Conservation (phyloP, 2,797 vertebrate species). For the Liasis olivaceus region DNA sequence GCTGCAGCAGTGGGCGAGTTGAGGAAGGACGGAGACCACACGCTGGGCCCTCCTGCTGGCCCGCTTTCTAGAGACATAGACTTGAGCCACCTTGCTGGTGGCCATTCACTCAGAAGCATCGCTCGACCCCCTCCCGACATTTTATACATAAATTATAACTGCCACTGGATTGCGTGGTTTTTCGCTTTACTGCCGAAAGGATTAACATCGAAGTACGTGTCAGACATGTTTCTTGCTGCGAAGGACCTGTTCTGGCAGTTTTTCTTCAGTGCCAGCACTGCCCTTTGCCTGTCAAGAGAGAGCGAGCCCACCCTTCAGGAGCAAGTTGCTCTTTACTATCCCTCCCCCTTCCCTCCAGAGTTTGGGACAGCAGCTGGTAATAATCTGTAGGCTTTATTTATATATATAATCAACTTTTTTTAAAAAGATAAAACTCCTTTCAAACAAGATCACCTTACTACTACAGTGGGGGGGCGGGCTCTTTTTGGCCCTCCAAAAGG, state of each 20-base stretch:
- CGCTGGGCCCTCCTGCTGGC: rapidly evolving
- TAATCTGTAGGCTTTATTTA: slow-evolving; percentile 36
- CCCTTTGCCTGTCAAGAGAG: background rate
- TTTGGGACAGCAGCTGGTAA: background rate
- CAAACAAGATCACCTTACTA: background rate
- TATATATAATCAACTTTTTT: slow-evolving; percentile 32
- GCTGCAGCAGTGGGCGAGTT: slow-evolving; percentile 76
- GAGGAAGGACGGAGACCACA: background rate
- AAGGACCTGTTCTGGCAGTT: too few species aligned
- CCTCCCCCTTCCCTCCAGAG: background rate
- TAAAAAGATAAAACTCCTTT: slow-evolving; percentile 19
- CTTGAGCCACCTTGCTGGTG: background rate
- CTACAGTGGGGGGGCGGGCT: background rate
- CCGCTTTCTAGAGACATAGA: background rate
- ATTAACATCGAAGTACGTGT: rapidly evolving
- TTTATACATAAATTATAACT: background rate
- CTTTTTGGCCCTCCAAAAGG: background rate
- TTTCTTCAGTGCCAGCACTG: background rate
- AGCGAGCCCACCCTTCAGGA: background rate
- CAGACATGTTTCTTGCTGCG: too few species aligned
- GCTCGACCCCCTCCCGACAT: rapidly evolving
- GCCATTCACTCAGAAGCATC: background rate
- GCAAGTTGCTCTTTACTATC: background rate
- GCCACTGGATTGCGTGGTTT: rapidly evolving
- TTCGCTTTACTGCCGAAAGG: too few species aligned